Evolutionary conservation across 2,113 vertebrate species (phyloP).

Genomic region (Symphodus melops): DNA sequence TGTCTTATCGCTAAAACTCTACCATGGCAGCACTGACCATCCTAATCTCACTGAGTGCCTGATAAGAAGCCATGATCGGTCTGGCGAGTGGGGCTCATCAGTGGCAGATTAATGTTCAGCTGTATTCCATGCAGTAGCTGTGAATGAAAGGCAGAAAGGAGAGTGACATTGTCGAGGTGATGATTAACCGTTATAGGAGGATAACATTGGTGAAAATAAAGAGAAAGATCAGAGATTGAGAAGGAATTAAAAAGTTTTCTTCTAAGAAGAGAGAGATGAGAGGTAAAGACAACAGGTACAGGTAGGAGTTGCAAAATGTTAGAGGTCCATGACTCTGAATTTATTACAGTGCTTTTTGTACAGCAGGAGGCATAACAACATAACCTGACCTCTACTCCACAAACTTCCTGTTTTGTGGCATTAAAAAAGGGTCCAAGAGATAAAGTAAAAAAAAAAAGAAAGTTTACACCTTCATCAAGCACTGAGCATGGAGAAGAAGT

Average conservation of each 20-base stretch:
- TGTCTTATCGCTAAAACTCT: constrained; percentile 23
- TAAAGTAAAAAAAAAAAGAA: constrained; percentile 37
- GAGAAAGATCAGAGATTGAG: constrained; percentile 19
- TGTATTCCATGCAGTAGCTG: constrained; percentile 43
- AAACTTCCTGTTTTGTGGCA: constrained; percentile 19
- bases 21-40: constrained; percentile 27
- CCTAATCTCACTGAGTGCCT: constrained; percentile 49
- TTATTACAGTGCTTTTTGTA: constrained; percentile 53
- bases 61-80: constrained; percentile 58
- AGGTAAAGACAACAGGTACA: constrained; percentile 32
- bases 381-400: constrained; percentile 28
- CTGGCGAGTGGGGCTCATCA: constrained; percentile 61
- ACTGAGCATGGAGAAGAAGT: constrained; percentile 21
- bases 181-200: constrained; percentile 24
- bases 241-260: constrained; percentile 12
- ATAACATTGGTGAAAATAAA: constrained; percentile 37
- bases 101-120: constrained; percentile 69
- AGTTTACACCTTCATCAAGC: constrained; percentile 50
- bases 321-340: constrained; percentile 59
- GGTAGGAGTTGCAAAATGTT: constrained; percentile 21
- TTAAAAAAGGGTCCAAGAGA: constrained; percentile 37
- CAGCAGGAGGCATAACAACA: constrained; percentile 48
- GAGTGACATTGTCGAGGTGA: constrained; percentile 43
- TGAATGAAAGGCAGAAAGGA: constrained; percentile 27
- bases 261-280: constrained; percentile 29